Base-by-base conservation (phyloP, 2,113 vertebrate species). In the Dicentrarchus labrax region DNA sequence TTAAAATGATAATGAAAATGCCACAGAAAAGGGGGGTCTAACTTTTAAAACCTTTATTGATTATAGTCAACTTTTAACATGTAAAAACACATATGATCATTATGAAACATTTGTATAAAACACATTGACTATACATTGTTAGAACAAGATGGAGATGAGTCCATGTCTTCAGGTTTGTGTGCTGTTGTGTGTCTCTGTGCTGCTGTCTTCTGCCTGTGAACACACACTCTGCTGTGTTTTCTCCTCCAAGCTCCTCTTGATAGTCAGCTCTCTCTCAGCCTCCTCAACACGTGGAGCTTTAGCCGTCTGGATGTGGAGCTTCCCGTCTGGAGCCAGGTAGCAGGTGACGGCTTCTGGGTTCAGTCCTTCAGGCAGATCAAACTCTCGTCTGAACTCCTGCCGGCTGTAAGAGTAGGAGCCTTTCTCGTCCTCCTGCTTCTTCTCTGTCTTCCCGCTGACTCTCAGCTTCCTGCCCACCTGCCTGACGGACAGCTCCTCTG, bases 301-400 rank as follows among this genome's bases (percentile, higher is more conserved):
- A 61, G 76, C 61, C 22, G 51, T 85, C 86, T 89, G 81, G 68
- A 92, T 89, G 80, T 75, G 88, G 59, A 91, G 81, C 39, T 79
- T 91, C 60, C 93, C 84, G 17, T 90, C 91, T 68, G 87, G 82
- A 67, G 62, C 56, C 78, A 89, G 86, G 72, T 84, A 89, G 86
- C 91, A 93, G 86, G 39, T 88, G 84, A 94, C 76, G 2, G 64
- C 22, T 73, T 93, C 78, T 17, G 92, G 77, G 22, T 89, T 78
- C 48, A 92, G 72, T 0, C 85, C 92, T 68, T 95, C 85, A 22
- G 90, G 95, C 77, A 95, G 93, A 75, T 94, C 88, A 62, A 94
- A 86, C 89, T 94, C 93, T 85, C 88, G 92, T 73, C 87, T 92
- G 87, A 94, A 94, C 88, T 95, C 89, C 62, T 94, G 92, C 22